A percentile compares a stretch with the other conserved stretches of the same genome.
phyloP scores from a whole-genome alignment of 2,797 vertebrate genomes.

The Merluccius polli region DNA sequence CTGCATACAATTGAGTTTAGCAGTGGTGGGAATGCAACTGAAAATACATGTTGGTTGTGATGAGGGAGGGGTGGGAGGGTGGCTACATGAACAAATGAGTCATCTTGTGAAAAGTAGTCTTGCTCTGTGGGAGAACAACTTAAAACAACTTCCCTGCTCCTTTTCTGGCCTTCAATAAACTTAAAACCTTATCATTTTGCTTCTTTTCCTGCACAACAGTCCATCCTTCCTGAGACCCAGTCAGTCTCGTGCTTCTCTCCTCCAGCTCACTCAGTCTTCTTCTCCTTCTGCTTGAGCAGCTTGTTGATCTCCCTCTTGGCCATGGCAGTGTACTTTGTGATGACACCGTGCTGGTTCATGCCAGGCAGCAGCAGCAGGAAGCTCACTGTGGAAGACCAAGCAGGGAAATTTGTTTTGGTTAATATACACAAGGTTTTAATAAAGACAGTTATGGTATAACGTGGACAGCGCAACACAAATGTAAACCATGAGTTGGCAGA shows the following conservation, averaged over 20 bases:
- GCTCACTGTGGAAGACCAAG: conserved; percentile 72
- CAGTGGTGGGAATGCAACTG: neutral
- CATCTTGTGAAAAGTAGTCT: conserved; percentile 18
- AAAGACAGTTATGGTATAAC: no score
- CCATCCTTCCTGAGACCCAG: conserved; percentile 17
- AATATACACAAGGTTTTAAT: neutral
- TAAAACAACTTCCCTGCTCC: neutral
- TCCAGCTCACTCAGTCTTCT: conserved; percentile 84
- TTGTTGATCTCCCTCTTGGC: conserved; percentile 96
- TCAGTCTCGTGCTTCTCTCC: neutral
- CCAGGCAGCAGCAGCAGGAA: conserved; percentile 90
- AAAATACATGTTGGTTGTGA: neutral
- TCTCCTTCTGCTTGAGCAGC: conserved; percentile 96
- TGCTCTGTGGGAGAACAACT: conserved; percentile 26
- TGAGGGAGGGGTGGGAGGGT: conserved; percentile 16
- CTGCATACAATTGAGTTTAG: neutral
- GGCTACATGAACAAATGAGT: conserved; percentile 26
- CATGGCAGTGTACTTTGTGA: conserved; percentile 91
- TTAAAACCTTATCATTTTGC: conserved; percentile 2
- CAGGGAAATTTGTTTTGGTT: neutral
- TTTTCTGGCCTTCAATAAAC: conserved; percentile 20
- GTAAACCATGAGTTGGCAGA: neutral
- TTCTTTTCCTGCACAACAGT: neutral
- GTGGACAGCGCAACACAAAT: no score
- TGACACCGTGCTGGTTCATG: conserved; percentile 91